Percentiles rank a stretch among this genome's conserved stretches.
Conservation (phyloP, 2,888 invertebrate species). For the Xestia sexstrigata region DNA sequence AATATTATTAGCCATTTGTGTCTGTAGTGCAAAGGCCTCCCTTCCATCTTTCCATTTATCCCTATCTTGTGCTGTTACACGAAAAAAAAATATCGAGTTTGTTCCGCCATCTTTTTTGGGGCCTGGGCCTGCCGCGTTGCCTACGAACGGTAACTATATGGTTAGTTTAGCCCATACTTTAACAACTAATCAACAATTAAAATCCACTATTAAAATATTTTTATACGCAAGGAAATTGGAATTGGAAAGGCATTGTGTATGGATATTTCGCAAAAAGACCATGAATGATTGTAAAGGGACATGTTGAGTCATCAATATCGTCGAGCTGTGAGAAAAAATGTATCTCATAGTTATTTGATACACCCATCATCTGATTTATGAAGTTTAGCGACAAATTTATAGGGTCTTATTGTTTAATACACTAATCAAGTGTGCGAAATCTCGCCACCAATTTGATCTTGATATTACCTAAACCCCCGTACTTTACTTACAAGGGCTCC, state of each 20-base stretch:
- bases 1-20: too few species aligned
- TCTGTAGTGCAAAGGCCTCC: too few species aligned
- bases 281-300: background rate
- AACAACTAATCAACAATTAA: constrained; percentile 7
- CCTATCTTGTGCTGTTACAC: too few species aligned
- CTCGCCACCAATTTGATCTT: background rate
- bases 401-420: background rate
- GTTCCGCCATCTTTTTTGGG: too few species aligned
- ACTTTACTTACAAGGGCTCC: background rate
- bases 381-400: background rate
- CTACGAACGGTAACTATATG: too few species aligned
- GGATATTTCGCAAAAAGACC: constrained; percentile 1
- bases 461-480: background rate
- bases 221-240: background rate
- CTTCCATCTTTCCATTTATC: too few species aligned
- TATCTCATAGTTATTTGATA: background rate
- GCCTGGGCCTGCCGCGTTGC: too few species aligned
- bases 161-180: too few species aligned
- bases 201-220: background rate
- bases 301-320: background rate
- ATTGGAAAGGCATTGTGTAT: constrained; percentile 19
- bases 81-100: too few species aligned
- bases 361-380: background rate
- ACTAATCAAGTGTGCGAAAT: background rate
- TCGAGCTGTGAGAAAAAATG: background rate